A percentile compares a stretch with the other conserved stretches of the same genome.
Conservation (phyloP, 2,113 vertebrate genomes). For the Morone saxatilis region DNA sequence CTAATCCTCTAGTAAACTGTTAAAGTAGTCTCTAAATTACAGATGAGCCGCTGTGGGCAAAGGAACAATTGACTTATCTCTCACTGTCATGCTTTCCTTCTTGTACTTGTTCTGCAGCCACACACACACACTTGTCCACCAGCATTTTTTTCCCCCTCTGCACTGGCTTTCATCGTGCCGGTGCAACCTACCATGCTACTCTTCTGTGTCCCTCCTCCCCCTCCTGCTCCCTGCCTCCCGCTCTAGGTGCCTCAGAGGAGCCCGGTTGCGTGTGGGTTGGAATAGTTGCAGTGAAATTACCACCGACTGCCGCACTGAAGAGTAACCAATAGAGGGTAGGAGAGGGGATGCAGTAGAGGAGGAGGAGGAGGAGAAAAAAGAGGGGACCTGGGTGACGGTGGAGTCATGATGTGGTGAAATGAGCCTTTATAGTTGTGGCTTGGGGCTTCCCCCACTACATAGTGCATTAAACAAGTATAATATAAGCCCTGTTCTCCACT, state of each 20-base stretch:
- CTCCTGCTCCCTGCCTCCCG: conserved; percentile 27
- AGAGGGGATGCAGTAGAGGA: conserved; percentile 2
- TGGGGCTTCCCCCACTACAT: background rate
- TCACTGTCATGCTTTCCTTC: background rate
- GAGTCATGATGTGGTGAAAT: background rate
- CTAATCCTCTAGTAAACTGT: background rate
- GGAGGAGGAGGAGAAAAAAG: background rate
- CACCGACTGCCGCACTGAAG: conserved; percentile 32
- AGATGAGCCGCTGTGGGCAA: background rate
- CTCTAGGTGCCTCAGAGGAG: conserved; percentile 52
- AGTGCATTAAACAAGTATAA: background rate
- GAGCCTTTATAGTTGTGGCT: background rate
- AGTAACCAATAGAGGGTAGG: conserved; percentile 5
- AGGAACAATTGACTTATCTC: background rate
- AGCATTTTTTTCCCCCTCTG: background rate
- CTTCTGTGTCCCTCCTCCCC: conserved; percentile 23
- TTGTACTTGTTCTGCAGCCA: conserved; percentile 9
- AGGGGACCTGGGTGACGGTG: background rate
- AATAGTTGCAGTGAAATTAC: conserved; percentile 63
- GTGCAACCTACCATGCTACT: conserved; percentile 76
- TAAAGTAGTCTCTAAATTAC: background rate
- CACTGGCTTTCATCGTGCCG: conserved; percentile 40
- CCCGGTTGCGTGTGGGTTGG: conserved; percentile 48
- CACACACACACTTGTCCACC: background rate
- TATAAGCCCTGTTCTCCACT: background rate